Base-by-base conservation (phyloP, 2,888 invertebrate species). In the Drosophila histrio region DNA sequence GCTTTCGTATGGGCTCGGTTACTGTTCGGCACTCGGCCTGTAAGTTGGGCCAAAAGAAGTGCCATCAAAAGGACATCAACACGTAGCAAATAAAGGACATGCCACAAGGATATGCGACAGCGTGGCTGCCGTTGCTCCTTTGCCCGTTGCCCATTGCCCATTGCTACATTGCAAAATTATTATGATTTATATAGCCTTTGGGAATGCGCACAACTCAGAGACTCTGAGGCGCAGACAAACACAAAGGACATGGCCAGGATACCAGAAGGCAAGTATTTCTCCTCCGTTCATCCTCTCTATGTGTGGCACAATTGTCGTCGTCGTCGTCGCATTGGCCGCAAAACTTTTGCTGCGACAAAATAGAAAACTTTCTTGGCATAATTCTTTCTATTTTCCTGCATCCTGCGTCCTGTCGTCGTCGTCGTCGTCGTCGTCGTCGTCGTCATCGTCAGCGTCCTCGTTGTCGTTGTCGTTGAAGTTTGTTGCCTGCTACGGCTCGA, bases 21-120 rank as follows among this genome's bases (percentile, higher is more conserved):
- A 8, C 26, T 13, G 53, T 21, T 28, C 26, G 21, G 36, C 24
- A 32, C 19, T 34, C 24, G 60, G 60, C 56, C 41, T 47, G 69
- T 34, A 61, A 60, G 74, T 38, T 58, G 71, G 47, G 52, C 22
- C 13, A 53, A 61, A 60, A 67, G 87, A 80, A 80, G 88, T 79
- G 82, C 82, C 84, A 88, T 88, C 88, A 88, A 88, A 88, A 85
- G 85, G 85, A 88, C 85, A 88, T 85, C 85, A 85, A 85, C 85
- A 85, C 85, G 85, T 85, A 85, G 85, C 85, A 88, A 88, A 88
- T 85, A 85, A 88, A 88, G 85, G 89, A 85, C 89, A 85, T 85
- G 88, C 84, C 88, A 85, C 87, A 85, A 87, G 87, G 87, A 87
- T 82, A 87, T 85, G 87, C 87, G 77, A 77, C 63, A 73, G 56